phyloP scores from a whole-genome alignment of 2,113 vertebrate genomes.

The Calyptommatus sinebrachiatus region DNA sequence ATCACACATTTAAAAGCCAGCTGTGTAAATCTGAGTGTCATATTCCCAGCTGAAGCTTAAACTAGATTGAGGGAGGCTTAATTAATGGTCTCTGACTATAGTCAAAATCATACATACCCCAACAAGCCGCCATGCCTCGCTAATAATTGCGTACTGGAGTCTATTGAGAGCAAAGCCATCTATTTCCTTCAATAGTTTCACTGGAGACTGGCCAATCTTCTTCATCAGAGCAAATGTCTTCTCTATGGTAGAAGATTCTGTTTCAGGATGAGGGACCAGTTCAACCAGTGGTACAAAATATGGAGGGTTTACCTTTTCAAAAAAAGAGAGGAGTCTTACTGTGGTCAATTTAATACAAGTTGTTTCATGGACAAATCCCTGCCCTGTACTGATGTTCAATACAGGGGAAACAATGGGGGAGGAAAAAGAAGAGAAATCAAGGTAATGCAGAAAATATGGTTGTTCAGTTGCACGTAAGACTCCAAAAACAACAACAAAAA shows the following conservation, averaged over 20 bases:
- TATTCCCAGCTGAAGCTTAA: no score
- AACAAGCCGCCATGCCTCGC: constrained; percentile 94
- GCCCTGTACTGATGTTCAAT: neutral
- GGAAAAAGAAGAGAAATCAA: neutral
- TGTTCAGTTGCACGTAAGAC: neutral
- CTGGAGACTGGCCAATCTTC: constrained; percentile 86
- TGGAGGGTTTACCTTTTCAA: constrained; percentile 91
- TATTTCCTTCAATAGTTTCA: constrained; percentile 83
- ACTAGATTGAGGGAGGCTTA: no score
- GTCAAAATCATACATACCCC: constrained; percentile 70
- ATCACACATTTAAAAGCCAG: no score
- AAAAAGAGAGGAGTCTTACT: constrained; percentile 11
- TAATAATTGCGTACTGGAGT: constrained; percentile 90
- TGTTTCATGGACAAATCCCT: neutral
- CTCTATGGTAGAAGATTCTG: constrained; percentile 75
- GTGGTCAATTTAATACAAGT: neutral
- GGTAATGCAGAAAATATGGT: neutral
- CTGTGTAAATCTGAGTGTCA: no score
- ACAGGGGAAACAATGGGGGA: neutral
- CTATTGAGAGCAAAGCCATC: constrained; percentile 93
- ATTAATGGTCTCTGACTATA: neutral
- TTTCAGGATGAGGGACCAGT: constrained; percentile 93
- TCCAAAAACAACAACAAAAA: no score
- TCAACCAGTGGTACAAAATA: constrained; percentile 92
- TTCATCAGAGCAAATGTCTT: constrained; percentile 82